Evolutionary conservation across 2,888 invertebrate genomes (phyloP).

Genomic region (Proisotoma minuta): DNA sequence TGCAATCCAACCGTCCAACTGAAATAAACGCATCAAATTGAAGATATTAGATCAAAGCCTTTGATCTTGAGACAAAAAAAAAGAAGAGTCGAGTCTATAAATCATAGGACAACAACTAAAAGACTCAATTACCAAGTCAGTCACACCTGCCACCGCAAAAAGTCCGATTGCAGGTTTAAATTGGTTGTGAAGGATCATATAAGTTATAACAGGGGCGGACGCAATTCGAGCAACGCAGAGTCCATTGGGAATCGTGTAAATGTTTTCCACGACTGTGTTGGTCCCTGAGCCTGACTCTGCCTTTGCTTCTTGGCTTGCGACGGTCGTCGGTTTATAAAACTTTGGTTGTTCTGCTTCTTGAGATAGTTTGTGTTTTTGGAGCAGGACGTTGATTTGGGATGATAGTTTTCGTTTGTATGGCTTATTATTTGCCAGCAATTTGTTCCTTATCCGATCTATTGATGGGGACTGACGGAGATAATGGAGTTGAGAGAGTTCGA

Average conservation of each 20-base stretch:
- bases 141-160: constrained; percentile 78
- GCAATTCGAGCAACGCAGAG: constrained; percentile 79
- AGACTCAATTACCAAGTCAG: constrained; percentile 83
- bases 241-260: constrained; percentile 88
- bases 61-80: background rate
- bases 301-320: background rate
- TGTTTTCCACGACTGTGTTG: constrained; percentile 62
- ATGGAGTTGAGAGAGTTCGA: background rate
- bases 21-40: constrained; percentile 50
- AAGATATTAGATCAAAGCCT: background rate
- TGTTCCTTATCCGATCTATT: background rate
- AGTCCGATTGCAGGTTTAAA: constrained; percentile 74
- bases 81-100: background rate
- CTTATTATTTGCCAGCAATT: background rate
- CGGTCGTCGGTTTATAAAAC: background rate
- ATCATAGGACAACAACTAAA: background rate
- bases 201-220: constrained; percentile 82
- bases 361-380: background rate
- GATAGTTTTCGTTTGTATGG: background rate
- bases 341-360: background rate
- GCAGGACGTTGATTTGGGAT: background rate
- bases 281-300: background rate
- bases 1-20: constrained; percentile 96
- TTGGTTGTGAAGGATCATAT: constrained; percentile 75
- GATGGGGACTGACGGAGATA: background rate